Conservation (phyloP, 1,140 invertebrate genomes). For the Geopemphigus sp. region DNA sequence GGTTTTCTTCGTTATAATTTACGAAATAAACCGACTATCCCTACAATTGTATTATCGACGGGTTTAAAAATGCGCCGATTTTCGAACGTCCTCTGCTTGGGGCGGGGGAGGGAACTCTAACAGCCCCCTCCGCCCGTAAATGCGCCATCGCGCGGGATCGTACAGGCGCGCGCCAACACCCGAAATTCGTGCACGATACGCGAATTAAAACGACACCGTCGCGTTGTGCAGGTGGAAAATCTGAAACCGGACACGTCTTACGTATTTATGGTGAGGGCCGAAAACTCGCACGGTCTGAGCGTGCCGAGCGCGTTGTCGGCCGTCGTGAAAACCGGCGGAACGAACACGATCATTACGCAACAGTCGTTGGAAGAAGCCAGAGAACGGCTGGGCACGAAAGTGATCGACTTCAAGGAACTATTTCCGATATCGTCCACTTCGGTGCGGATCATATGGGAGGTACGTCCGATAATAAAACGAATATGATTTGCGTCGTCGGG, state of each 20-base stretch:
- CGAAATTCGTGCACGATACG: no score
- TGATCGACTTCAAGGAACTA: constrained; percentile 76
- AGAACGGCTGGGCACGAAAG: constrained; percentile 73
- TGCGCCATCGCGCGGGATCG: no score
- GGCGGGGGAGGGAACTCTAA: no score
- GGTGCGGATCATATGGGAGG: constrained; percentile 75
- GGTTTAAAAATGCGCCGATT: no score
- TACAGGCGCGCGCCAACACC: no score
- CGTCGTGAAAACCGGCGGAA: constrained; percentile 65
- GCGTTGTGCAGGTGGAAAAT: constrained; percentile 60
- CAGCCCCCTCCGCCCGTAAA: no score
- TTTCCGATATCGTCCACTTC: constrained; percentile 76
- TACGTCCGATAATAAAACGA: constrained; percentile 13
- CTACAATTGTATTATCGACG: no score
- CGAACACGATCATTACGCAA: constrained; percentile 70
- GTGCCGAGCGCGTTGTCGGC: constrained; percentile 68
- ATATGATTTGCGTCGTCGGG: no score
- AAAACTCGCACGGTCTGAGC: constrained; percentile 80
- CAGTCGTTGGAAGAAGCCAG: constrained; percentile 78
- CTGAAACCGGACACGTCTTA: constrained; percentile 80
- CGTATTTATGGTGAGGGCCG: constrained; percentile 82
- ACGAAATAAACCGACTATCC: no score
- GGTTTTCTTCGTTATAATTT: no score
- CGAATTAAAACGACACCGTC: no score
- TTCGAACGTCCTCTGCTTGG: no score